These are phyloP conservation scores for Ifrita kowaldi DNA, from an alignment of 2,113 vertebrate genomes.

Conservation along the genomic window DNA sequence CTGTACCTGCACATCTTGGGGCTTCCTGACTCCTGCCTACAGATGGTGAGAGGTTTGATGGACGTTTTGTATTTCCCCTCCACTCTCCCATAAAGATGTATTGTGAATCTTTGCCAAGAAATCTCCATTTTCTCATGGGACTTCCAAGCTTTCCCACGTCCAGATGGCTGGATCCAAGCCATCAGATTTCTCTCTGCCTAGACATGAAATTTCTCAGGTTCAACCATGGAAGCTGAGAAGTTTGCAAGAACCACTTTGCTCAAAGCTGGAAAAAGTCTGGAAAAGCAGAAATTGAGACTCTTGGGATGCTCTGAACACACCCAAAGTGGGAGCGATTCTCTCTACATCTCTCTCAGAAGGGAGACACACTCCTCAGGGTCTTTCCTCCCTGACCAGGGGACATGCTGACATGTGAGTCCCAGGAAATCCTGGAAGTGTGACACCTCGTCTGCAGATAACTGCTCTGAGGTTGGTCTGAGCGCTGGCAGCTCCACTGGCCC, in stretches of 20 bases:
- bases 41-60: background rate
- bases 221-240: background rate
- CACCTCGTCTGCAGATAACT: background rate
- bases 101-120: background rate
- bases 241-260: background rate
- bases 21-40: background rate
- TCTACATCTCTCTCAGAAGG: background rate
- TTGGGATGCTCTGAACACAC: background rate
- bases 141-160: background rate
- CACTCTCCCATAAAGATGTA: background rate
- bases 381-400: background rate
- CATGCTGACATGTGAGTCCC: rapidly evolving
- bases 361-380: rapidly evolving
- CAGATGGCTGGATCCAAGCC: background rate
- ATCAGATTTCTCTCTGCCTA: background rate
- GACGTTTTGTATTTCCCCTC: background rate
- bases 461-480: background rate
- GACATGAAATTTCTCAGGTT: background rate
- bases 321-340: rapidly evolving
- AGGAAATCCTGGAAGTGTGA: background rate
- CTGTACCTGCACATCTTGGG: background rate
- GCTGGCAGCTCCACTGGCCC: background rate
- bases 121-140: background rate
- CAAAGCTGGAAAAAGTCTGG: background rate
- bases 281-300: background rate